Evolutionary conservation across 2,797 vertebrate genomes (phyloP), one percentile per base, ranked within the genome.

Genomic region (Sarcoramphus papa): DNA sequence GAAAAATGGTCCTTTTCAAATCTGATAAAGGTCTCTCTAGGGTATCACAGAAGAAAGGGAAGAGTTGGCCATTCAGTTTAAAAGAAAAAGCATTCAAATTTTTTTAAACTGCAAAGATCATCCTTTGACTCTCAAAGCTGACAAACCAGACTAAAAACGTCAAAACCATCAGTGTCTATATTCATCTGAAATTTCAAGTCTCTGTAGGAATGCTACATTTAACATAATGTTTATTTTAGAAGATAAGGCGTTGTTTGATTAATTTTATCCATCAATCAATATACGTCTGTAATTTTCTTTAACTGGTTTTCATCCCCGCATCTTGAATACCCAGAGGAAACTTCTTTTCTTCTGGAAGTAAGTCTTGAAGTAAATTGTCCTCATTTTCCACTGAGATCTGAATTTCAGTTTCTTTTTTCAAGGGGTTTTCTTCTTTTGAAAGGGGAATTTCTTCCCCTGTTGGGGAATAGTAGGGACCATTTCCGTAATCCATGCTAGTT

Each of bases 381-480:
- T 91, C 54, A 8, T 82, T 94, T 83, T 95, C 90, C 24, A 95
- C 70, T 2, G 72, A 41, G 2, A 85, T 67, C 35, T 84, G 63
- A 80, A 83, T 70, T 69, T 92, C 93, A 5, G 35, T 17, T 33
- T 74, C 87, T 62, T 67, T 93, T 72, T 78, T 85, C 11, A 78
- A 63, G 20, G 90, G 25, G 10, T 94, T 75, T 72, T 98, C 98
- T 90, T 98, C 97, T 96, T 96, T 93, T 11, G 97, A 98, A 82
- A 97, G 90, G 30, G 94, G 97, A 53, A 96, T 75, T 70, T 96
- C 83, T 79, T 96, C 93, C 4, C 91, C 75, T 48, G 50, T 8
- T 4, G 56, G 60, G 77, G 67, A 80, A 6, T 13, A n/a, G 0
- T 45, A 70, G 40, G 80, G 47, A 72, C 37, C 13, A 5, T 50